Percentiles rank a stretch among this genome's conserved stretches.
Evolutionary conservation across 1,140 invertebrate genomes (phyloP).

Genomic region (Drosophila burlai): DNA sequence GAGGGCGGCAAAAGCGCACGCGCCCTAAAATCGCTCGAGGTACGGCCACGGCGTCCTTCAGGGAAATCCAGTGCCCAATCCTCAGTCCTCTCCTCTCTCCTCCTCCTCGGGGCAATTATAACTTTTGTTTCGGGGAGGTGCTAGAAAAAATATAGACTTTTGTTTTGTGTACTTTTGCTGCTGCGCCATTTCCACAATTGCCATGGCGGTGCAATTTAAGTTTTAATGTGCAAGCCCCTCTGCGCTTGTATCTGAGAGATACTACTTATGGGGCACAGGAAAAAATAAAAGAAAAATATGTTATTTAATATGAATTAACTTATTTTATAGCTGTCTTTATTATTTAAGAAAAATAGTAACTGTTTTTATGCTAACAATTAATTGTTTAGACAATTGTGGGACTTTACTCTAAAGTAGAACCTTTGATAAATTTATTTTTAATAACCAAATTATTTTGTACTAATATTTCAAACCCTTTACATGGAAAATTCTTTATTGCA

Average conservation of each 20-base stretch:
- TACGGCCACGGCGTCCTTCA: conserved; percentile 45
- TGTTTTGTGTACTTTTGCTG: conserved; percentile 39
- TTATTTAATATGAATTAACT: too few relatives aligned
- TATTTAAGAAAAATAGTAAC: background rate
- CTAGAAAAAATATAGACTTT: conserved; percentile 18
- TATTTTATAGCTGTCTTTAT: background rate
- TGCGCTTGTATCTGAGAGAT: conserved; percentile 61
- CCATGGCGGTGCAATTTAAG: conserved; percentile 63
- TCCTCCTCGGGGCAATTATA: conserved; percentile 44
- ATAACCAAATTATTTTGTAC: too few relatives aligned
- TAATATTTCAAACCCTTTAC: too few relatives aligned
- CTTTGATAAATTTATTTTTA: background rate
- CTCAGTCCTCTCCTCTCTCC: background rate
- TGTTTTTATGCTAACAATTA: background rate
- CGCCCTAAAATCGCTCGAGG: conserved; percentile 43
- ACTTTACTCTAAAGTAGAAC: background rate
- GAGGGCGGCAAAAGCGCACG: conserved; percentile 39
- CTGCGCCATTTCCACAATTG: conserved; percentile 59
- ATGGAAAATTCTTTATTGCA: background rate
- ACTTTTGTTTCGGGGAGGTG: conserved; percentile 34
- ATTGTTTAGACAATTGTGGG: fast-evolving
- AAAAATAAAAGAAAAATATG: background rate
- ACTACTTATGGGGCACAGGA: conserved; percentile 25
- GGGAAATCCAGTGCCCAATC: background rate
- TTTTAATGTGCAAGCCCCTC: conserved; percentile 41